Evolutionary conservation across 2,888 invertebrate species (phyloP), one percentile per base, ranked within the genome.

Genomic region (Plebejus melissa): DNA sequence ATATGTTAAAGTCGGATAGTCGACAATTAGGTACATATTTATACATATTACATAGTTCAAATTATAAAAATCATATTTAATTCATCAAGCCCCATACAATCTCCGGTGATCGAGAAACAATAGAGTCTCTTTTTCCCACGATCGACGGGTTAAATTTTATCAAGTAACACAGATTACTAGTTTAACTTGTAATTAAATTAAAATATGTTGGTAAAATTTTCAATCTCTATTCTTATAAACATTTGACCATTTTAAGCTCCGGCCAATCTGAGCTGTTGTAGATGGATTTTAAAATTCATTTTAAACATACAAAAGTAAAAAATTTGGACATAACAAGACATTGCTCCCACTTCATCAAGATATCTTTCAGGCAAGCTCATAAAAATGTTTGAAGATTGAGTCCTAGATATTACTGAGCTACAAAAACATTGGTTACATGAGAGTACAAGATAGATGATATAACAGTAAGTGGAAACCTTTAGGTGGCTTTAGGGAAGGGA

Each of bases 231-330:
- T n/a, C 70, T 41, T 41, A 65, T 36, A 32, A 32, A 11, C 65
- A 65, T 65, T 54, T 65, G 65, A 65, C 65, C 65, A 65, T 65
- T 65, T 65, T 65, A 65, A 65, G 65, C 65, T 65, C 32, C 32
- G 65, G 65, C 2, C 65, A 36, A 36, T 65, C 4, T 65, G 65
- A 65, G 65, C 65, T 13, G 32, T 36, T 65, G 65, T 11, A 60
- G 58, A 60, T 28, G 65, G 16, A 65, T 65, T 13, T 60, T 16
- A 65, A 11, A 65, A 65, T 16, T 65, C 65, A 65, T 13, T 6
- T 65, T 65, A 16, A 13, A 65, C 4, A 65, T 65, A 65, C 32
- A 65, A 4, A 65, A 65, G 32, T 28, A 1, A 11, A 13, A 32
- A 32, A 65, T 32, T 65, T 28, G 60, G 60, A 65, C 22, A 36